Base-by-base conservation (phyloP, 2,888 invertebrate species). In the Eurois occulta region DNA sequence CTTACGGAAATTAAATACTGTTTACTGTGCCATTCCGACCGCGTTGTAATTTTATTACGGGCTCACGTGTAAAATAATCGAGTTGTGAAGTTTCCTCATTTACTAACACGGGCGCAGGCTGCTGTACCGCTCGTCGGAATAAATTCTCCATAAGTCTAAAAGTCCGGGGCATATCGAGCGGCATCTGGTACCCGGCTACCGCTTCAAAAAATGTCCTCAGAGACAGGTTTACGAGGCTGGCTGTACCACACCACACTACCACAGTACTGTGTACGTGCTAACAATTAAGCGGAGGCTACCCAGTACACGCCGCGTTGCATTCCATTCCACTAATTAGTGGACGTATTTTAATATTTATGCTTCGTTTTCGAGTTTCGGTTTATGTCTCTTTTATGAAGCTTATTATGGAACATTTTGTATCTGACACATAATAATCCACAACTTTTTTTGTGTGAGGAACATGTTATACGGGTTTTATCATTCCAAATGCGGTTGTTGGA, bases 1-100 rank as follows among this genome's bases (percentile, higher is more conserved):
- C 93, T 93, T 92, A 93, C 93, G 93, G 94, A 94, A 94, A 95
- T 95, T 95, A 95, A 94, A 95, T 92, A 93, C 91, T 92, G 92
- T 93, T 93, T 92, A 91, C 91, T 86, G 90, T 90, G 89, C 81
- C 87, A 91, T 91, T 91, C 88, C 84, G 86, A 89, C 90, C 89
- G 91, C 90, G 88, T 89, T 91, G 90, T 92, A 92, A 93, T 94
- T 91, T 91, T 89, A 91, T 91, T 88, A 88, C 76, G 77, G 77
- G 79, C 78, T 87, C 84, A 87, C 83, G 83, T 90, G 87, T 89
- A 86, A 78, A 84, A 84, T 80, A 83, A 82, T 84, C 77, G 76
- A 86, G 80, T 86, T 89, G 86, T 87, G 80, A 88, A 87, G 83
- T 88, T 88, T 86, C 82, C 84, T 77, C 84, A 80, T 81, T 84